Evolutionary conservation across 2,113 vertebrate genomes (phyloP), one percentile per base, ranked within the genome.

Genomic region (Takifugu flavidus): DNA sequence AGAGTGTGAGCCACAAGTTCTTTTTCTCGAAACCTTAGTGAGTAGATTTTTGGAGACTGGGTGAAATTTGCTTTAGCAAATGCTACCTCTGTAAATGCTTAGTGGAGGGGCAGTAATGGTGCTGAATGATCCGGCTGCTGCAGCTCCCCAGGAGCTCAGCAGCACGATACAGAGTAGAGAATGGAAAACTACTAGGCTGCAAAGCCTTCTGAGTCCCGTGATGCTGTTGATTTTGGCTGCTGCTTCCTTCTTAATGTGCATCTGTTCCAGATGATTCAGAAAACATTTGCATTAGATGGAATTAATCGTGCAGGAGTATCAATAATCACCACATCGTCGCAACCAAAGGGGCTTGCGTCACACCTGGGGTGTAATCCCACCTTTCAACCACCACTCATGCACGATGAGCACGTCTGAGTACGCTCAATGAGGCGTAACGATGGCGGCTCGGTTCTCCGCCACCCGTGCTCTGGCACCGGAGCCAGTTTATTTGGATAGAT

Each of bases 1-100:
- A 44, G 51, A 65, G 64, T 49, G 49, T 74, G 66, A 77, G 74
- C 76, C 67, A 59, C 50, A 26, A 46, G 13, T n/a, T 13, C 13
- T 46, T 10, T 46, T 6, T n/a, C 44, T 46, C 13, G n/a, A 4
- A 25, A 49, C 1, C 4, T 34, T 31, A 4, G 29, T 31, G 6
- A 34, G 5, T 6, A 2, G 8, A 5, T 49, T n/a, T 65, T 59
- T 53, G 25, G 47, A 61, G 70, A 45, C 8, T 5, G 13, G 50
- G 13, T 45, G 34, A 39, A 10, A 39, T 39, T 10, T 39, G 7
- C 7, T 39, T 10, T 10, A 39, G 11, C 7, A 39, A 39, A 39
- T 39, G 34, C 7, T 7, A 2, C 34, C 34, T 39, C 34, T 39
- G 34, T 10, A 39, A 6, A 39, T 10, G 8, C 11, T 39, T 11